Evolutionary conservation across 2,888 invertebrate genomes (phyloP).

Genomic region (Perdita meconis): DNA sequence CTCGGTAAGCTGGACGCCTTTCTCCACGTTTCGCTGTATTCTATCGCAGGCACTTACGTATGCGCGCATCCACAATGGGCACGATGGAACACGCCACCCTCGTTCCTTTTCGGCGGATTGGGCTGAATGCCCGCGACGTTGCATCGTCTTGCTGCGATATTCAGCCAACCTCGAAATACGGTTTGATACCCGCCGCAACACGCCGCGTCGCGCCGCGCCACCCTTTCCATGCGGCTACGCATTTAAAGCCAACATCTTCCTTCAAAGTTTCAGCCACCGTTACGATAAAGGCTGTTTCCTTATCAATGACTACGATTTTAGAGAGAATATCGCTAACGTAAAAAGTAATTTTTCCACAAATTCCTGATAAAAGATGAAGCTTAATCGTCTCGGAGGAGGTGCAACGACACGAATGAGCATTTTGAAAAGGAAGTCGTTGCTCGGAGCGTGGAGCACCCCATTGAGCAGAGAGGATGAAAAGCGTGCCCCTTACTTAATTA

Average conservation of each 20-base stretch:
- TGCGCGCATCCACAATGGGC: conserved; percentile 72
- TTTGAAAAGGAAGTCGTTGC: too few relatives aligned
- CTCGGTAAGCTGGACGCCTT: conserved; percentile 76
- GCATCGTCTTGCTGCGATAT: conserved; percentile 61
- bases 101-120: conserved; percentile 82
- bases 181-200: conserved; percentile 8
- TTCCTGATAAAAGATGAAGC: too few relatives aligned
- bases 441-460: too few relatives aligned
- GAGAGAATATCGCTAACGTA: too few relatives aligned
- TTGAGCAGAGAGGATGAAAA: neutral
- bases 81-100: conserved; percentile 77
- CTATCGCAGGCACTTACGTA: conserved; percentile 76
- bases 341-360: too few relatives aligned
- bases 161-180: conserved; percentile 47
- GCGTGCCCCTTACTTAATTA: neutral
- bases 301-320: too few relatives aligned
- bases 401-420: too few relatives aligned
- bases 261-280: neutral
- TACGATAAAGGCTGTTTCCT: neutral
- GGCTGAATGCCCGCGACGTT: conserved; percentile 80
- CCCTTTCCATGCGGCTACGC: conserved; percentile 13
- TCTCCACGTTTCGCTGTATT: conserved; percentile 43
- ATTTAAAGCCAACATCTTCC: neutral
- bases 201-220: too few relatives aligned
- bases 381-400: too few relatives aligned